Evolutionary conservation across 2,113 vertebrate species (phyloP).

Genomic region (Nasalis larvatus): DNA sequence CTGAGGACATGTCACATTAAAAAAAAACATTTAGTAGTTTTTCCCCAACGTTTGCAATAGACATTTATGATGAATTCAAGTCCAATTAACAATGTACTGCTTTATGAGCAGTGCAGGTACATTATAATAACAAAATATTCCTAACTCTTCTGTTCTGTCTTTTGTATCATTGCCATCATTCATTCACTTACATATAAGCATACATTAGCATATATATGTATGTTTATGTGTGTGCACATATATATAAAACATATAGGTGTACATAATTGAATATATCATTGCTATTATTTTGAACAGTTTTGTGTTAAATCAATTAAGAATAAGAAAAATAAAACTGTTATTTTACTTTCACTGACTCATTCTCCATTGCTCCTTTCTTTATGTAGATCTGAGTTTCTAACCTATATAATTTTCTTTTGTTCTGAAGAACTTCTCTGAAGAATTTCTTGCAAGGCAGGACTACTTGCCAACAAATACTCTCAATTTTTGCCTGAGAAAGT

Average conservation of each 20-base stretch:
- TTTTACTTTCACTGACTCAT: background rate
- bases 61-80: background rate
- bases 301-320: slow-evolving; percentile 25
- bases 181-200: background rate
- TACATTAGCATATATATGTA: background rate
- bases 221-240: background rate
- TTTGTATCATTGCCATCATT: background rate
- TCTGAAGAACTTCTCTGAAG: slow-evolving; percentile 11
- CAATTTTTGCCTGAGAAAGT: background rate
- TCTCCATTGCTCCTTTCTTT: background rate
- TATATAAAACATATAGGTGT: background rate
- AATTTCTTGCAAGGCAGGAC: background rate
- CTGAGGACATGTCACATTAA: background rate
- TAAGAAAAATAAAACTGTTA: background rate
- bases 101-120: background rate
- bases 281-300: slow-evolving; percentile 19
- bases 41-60: background rate
- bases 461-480: background rate
- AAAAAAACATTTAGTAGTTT: background rate
- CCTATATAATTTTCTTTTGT: background rate
- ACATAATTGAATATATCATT: background rate
- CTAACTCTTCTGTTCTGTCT: background rate
- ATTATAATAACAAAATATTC: slow-evolving; percentile 23
- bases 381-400: background rate
- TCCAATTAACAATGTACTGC: background rate